These are phyloP conservation scores for Sclerurus mexicanus DNA, from an alignment of 2,113 vertebrate species.

Conservation along the genomic window DNA sequence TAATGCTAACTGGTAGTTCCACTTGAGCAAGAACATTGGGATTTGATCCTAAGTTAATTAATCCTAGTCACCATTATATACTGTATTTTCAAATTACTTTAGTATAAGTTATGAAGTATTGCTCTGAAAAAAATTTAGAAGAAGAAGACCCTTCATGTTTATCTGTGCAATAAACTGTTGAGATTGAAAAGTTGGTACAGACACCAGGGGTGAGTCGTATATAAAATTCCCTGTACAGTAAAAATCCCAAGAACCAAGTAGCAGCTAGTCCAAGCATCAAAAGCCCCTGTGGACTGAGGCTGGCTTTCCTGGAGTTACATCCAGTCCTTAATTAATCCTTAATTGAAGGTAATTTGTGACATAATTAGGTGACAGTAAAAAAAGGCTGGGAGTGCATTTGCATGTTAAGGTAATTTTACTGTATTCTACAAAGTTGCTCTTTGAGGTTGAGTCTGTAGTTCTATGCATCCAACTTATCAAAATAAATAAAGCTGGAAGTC, in stretches of 20 bases:
- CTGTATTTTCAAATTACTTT: not conserved
- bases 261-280: not conserved
- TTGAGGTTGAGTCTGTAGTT: not conserved
- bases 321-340: not conserved
- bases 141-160: not conserved
- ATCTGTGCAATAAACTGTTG: not conserved
- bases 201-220: fast-evolving
- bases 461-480: not conserved
- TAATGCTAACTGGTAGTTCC: not conserved
- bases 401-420: not conserved
- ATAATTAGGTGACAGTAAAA: not conserved
- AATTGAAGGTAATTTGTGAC: not conserved
- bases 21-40: not conserved
- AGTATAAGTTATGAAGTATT: not conserved
- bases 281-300: not conserved
- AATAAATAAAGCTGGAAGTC: not conserved
- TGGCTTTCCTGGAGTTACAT: not conserved
- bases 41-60: not conserved
- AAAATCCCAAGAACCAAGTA: not conserved
- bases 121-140: not conserved
- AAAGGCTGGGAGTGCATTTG: not conserved
- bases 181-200: not conserved
- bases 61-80: not conserved
- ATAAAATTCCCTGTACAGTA: not conserved
- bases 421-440: not conserved